Evolutionary conservation across 2,113 vertebrate species (phyloP), one percentile per base, ranked within the genome.

Genomic region (Ailurus styani): DNA sequence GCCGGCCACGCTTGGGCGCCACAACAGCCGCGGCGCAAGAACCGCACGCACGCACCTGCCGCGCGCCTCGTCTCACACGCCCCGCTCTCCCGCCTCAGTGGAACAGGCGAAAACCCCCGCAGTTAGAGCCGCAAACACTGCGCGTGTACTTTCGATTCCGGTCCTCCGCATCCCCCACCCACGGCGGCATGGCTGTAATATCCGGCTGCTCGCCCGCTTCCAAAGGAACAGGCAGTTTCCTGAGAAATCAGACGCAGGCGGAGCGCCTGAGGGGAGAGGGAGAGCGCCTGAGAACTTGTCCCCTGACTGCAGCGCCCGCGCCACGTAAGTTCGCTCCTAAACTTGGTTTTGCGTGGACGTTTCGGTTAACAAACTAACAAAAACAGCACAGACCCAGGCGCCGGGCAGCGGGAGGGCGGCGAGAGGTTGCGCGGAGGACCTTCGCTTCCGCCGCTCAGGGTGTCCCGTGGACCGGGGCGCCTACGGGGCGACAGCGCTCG

Each of bases 11-110:
- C n/a, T 72, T 25, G 4, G 2, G 37, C 20, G 20, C 37, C 0
- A 0, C 1, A 11, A 29, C 25, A 12, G 25, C 57, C 0, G 25
- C 12, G n/a, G 18, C n/a, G 68, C 68, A 12, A 18, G 10, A 6
- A 13, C 68, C 21, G 68, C 37, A 25, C 10, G 68, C 37, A 25
- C 10, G 68, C 68, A 72, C 37, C 37, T 40, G 68, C 37, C 20
- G 18, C 37, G n/a, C 18, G 20, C 37, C 20, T 72, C 2, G 2
- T 12, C n/a, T 11, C n/a, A 3, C 37, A 25, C n/a, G n/a, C 20
- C 18, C 18, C 18, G n/a, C 66, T 40, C 20, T 37, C n/a, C n/a
- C 8, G n/a, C 68, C 20, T 40, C 68, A 10, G 68, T 11, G 21
- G 23, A 72, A 12, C 68, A 21, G 37, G 37, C 20, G 20, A 57